Conservation (phyloP, 2,113 vertebrate genomes). For the Ascaphus truei region DNA sequence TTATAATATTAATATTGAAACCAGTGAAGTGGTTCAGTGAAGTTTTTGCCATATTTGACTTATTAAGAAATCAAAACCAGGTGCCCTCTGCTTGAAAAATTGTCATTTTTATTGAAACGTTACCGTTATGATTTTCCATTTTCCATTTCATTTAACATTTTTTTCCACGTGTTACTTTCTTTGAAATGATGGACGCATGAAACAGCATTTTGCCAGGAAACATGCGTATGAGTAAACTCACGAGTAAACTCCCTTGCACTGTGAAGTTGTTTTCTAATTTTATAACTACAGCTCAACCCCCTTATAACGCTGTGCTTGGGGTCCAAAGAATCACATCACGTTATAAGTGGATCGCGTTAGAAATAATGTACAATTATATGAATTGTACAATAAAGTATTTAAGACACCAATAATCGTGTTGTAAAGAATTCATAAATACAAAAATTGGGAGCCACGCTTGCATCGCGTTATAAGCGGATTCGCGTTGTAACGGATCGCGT, state of each 20-base stretch:
- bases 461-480: too few relatives aligned
- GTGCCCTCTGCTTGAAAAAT: slow-evolving; percentile 3
- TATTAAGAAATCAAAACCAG: slow-evolving; percentile 30
- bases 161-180: slow-evolving; percentile 25
- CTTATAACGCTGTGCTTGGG: too few relatives aligned
- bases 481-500: too few relatives aligned
- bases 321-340: too few relatives aligned
- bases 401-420: too few relatives aligned
- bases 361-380: too few relatives aligned
- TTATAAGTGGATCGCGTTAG: too few relatives aligned
- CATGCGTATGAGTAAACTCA: slow-evolving; percentile 27
- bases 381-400: too few relatives aligned
- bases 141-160: slow-evolving; percentile 28
- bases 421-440: too few relatives aligned
- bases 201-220: slow-evolving; percentile 8
- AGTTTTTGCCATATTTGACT: slow-evolving; percentile 24
- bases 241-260: slow-evolving; percentile 24
- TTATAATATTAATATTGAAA: slow-evolving; percentile 26
- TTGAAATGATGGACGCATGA: slow-evolving; percentile 26
- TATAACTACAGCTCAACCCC: too few relatives aligned
- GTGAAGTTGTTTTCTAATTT: neutral
- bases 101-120: slow-evolving; percentile 26
- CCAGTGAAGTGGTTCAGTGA: slow-evolving; percentile 3
- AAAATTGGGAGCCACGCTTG: too few relatives aligned
- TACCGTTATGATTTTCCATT: slow-evolving; percentile 7